A percentile compares a stretch with the other conserved stretches of the same genome.
Conservation (phyloP, 1,140 invertebrate species). For the Drosophila ananassae region DNA sequence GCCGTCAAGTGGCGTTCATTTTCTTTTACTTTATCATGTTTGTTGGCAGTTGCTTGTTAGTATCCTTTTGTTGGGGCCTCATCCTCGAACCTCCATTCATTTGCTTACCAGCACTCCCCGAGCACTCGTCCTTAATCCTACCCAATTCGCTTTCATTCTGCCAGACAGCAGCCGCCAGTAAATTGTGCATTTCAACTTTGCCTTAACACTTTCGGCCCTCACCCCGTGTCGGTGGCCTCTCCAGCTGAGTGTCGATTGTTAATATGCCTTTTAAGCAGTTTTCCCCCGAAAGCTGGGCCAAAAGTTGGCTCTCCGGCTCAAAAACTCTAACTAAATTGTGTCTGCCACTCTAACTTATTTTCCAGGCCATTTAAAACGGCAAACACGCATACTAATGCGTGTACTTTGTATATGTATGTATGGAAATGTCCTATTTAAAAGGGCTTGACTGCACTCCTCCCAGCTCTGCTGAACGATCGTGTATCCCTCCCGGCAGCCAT, state of each 20-base stretch:
- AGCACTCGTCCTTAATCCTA: constrained; percentile 14
- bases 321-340: constrained; percentile 32
- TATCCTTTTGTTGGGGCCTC: constrained; percentile 30
- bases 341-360: constrained; percentile 42
- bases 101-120: neutral
- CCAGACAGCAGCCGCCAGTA: constrained; percentile 17
- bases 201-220: constrained; percentile 18
- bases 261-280: constrained; percentile 48
- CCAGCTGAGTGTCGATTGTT: constrained; percentile 43
- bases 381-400: constrained; percentile 5
- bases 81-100: neutral
- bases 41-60: constrained; percentile 51
- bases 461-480: constrained; percentile 35
- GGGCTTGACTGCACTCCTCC: constrained; percentile 30
- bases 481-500: constrained; percentile 15
- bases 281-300: constrained; percentile 5
- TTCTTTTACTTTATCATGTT: constrained; percentile 56
- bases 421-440: constrained; percentile 35
- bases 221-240: neutral
- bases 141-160: constrained; percentile 23
- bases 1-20: constrained; percentile 57
- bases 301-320: constrained; percentile 14
- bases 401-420: constrained; percentile 22
- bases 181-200: constrained; percentile 58
- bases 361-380: constrained; percentile 55